Base-by-base conservation (phyloP, 2,888 invertebrate genomes). In the Sarcophaga caerulescens region DNA sequence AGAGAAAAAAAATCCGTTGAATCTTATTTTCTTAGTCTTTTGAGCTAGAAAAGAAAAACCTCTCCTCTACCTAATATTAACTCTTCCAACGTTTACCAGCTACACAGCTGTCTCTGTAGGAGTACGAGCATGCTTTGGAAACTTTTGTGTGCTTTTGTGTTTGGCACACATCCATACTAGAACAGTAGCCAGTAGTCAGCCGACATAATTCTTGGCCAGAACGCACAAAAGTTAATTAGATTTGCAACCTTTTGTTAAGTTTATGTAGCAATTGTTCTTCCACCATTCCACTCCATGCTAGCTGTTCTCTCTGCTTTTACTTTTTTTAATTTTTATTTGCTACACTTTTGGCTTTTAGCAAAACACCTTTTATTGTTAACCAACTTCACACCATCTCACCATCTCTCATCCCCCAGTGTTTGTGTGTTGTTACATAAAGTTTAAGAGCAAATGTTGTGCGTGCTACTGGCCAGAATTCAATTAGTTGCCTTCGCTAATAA, bases 201-300 rank as follows among this genome's bases (percentile, higher is more conserved):
- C 25, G 21, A 25, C 44, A 68, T 78, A 68, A 57, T 60, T 83
- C 78, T 74, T 68, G 83, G 62, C 63, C 77, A 77, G 71, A n/a
- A 10, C 23, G 71, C 8, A 19, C 23, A 44, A 77, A 78, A 83
- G 78, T 63, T 83, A 78, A 83, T 83, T 73, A 68, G 73, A 83
- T 83, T 83, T 78, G 25, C 21, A 62, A 44, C 73, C 73, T 78
- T 83, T 83, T 83, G 73, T 68, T 44, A 66, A 73, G 60, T 62
- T 78, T 77, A 17, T 52, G 52, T 52, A 14, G 52, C 52, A 52
- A 17, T 52, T 52, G 52, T 52, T 52, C 52, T 52, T 52, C 17
- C 0, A n/a, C n/a, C 14, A 14, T 47, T 4, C 52, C 5, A 52
- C 17, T 52, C 52, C 35, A 35, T 35, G 1, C 35, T 35, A 8